Evolutionary conservation across 2,113 vertebrate genomes (phyloP).

Genomic region (Ptilonorhynchus violaceus): DNA sequence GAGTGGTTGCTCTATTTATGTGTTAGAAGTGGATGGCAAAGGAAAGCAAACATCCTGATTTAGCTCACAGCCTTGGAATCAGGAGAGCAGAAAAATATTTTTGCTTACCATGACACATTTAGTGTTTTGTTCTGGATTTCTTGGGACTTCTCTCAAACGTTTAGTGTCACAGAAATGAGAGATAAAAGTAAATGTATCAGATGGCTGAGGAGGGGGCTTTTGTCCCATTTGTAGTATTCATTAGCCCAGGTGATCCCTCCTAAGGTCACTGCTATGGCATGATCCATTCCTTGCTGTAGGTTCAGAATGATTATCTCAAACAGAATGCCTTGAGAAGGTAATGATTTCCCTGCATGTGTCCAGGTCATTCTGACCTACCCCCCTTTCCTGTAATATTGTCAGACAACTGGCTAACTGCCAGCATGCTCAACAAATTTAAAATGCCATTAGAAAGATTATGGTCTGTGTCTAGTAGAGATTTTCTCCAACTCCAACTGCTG

Average conservation of each 20-base stretch:
- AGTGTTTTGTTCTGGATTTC: not conserved
- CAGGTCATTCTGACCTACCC: slow-evolving; percentile 34
- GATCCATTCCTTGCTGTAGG: not conserved
- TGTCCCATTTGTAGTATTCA: not conserved
- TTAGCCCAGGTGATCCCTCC: not conserved
- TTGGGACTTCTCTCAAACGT: not conserved
- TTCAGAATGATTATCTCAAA: not conserved
- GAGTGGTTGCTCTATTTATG: not conserved
- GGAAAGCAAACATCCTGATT: not conserved
- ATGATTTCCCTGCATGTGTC: not conserved
- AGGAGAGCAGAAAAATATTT: not conserved
- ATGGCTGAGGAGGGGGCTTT: not conserved
- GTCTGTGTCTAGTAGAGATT: not conserved
- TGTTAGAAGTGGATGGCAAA: slow-evolving; percentile 3
- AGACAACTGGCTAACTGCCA: slow-evolving; percentile 4
- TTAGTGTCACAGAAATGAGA: not conserved
- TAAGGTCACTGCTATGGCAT: not conserved
- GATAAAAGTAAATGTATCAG: not conserved
- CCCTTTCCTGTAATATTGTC: not conserved
- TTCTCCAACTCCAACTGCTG: not conserved
- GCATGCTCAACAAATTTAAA: not conserved
- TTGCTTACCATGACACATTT: not conserved
- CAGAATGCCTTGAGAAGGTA: not conserved
- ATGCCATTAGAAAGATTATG: not conserved
- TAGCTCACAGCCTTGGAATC: not conserved